A percentile compares a stretch with the other conserved stretches of the same genome.
Conservation (phyloP, 2,113 vertebrate genomes). For the Phyllostomus discolor region DNA sequence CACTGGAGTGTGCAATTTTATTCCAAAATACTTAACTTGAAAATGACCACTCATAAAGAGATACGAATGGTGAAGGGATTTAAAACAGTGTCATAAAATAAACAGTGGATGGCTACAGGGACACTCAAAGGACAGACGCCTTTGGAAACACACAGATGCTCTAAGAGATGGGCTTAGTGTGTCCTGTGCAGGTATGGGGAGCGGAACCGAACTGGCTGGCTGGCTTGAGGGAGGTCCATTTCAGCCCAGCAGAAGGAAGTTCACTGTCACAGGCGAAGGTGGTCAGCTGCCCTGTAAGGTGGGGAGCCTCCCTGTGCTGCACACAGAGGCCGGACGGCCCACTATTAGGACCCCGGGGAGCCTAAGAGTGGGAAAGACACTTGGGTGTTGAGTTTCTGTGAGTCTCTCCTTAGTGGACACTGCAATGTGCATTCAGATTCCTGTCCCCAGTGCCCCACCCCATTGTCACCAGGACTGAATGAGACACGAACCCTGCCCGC, state of each 20-base stretch:
- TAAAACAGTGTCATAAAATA: background rate
- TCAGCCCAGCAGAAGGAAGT: background rate
- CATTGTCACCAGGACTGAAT: rapidly evolving
- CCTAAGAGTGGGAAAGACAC: background rate
- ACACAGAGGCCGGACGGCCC: background rate
- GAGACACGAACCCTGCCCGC: background rate
- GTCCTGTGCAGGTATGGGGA: background rate
- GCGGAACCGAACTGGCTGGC: background rate
- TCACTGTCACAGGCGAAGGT: too few relatives aligned
- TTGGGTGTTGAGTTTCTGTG: background rate
- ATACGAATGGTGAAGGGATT: background rate
- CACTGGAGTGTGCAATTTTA: background rate
- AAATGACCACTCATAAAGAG: background rate
- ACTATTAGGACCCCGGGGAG: background rate
- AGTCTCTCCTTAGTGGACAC: background rate
- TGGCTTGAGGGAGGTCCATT: background rate
- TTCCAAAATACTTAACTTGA: background rate
- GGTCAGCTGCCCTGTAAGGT: background rate
- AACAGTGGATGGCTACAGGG: background rate
- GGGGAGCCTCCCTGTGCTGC: background rate
- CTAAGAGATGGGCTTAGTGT: background rate
- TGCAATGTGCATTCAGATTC: too few relatives aligned
- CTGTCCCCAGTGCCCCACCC: background rate
- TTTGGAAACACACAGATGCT: background rate
- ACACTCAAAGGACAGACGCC: background rate